Evolutionary conservation across 1,140 invertebrate species (phyloP), one percentile per base, ranked within the genome.

Genomic region (Drosophila arawakana): DNA sequence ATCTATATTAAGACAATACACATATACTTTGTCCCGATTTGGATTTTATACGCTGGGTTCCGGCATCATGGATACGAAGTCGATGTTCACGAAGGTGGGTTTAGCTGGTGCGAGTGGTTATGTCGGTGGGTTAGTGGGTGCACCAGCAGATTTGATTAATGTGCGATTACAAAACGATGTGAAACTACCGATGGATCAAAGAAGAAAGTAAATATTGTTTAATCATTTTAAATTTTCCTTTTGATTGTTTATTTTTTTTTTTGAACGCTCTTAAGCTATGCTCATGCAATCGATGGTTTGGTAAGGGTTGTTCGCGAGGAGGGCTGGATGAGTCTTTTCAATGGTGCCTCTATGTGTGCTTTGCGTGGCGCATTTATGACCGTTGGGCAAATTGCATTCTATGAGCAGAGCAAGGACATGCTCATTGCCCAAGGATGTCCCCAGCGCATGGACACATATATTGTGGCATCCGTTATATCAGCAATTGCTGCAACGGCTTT

Each of bases 231-330:
- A 7, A 9, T 11, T 41, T 41, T 11, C 39, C 4, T 11, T 2
- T 41, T 41, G 10, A 41, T 30, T 94, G 97, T 80, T 99, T 99
- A 98, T 98, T 99, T 93, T 99, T 93, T 99, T 99, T 58, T 15
- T 94, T 95, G 99, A 7, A 99, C 18, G 18, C 99, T 94, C 93
- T 99, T 34, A 43, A 88, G 98, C 92, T 99, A 99, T 92, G 99
- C 98, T 88, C 96, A 99, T 93, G 98, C 98, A 7, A 83, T 99
- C 21, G 98, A 99, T 93, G 99, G 99, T 2, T 76, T 99, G 11
- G 94, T 95, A 52, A 93, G 96, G 59, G 97, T 99, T 1, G 94
- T 94, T 13, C 93, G 93, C 30, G 95, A 98, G 90, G 98, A 99
- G 93, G 99, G 99, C 0, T 91, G 96, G 39, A 76, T 80, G 9